Conservation (phyloP, 2,797 vertebrate genomes). For the Synanceia verrucosa region DNA sequence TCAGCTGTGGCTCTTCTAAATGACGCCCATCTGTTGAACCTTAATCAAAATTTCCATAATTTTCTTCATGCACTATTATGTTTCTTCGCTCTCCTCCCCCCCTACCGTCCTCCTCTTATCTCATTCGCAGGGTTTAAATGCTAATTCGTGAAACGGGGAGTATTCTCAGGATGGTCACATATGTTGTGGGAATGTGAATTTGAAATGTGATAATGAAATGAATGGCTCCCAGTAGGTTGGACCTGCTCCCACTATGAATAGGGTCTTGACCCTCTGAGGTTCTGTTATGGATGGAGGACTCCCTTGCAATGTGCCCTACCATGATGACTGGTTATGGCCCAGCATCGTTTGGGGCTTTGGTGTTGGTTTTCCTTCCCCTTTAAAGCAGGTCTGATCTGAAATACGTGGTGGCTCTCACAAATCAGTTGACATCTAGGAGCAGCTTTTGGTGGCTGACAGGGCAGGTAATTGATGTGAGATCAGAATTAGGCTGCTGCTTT, state of each 20-base stretch:
- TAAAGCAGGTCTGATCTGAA: constrained; percentile 40
- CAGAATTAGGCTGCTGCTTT: constrained; percentile 66
- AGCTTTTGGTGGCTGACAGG: constrained; percentile 65
- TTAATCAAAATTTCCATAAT: constrained; percentile 72
- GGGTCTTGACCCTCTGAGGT: constrained; percentile 42
- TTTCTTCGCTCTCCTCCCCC: constrained; percentile 21
- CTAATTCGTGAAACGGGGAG: constrained; percentile 54
- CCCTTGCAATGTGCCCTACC: neutral
- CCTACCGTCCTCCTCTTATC: constrained; percentile 25
- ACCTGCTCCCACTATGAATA: constrained; percentile 18
- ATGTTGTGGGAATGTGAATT: constrained; percentile 60
- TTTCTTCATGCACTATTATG: constrained; percentile 52
- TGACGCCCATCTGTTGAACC: constrained; percentile 73
- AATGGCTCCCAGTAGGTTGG: constrained; percentile 42
- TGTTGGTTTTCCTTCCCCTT: constrained; percentile 54
- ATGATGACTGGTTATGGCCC: constrained; percentile 18
- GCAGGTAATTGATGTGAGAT: constrained; percentile 58
- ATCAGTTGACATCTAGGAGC: constrained; percentile 70
- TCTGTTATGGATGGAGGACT: constrained; percentile 32
- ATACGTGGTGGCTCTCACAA: constrained; percentile 30
- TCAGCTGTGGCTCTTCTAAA: constrained; percentile 69
- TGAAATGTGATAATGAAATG: constrained; percentile 61
- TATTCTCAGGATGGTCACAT: constrained; percentile 53
- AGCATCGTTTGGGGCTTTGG: constrained; percentile 22
- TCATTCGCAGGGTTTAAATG: constrained; percentile 64